phyloP scores from a whole-genome alignment of 2,888 invertebrate genomes.

The Nemurella pictetii region DNA sequence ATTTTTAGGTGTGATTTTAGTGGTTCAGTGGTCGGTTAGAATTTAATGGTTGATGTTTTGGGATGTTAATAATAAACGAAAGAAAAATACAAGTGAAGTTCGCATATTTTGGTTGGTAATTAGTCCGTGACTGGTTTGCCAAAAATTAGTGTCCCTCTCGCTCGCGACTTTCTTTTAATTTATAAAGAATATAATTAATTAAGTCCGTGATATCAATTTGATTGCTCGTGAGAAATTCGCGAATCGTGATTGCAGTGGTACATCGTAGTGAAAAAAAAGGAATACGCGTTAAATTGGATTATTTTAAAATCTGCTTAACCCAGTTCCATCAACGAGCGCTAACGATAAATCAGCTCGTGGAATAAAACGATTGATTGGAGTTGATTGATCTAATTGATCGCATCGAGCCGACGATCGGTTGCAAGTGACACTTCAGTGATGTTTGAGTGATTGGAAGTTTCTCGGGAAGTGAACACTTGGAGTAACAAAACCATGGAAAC shows the following conservation, averaged over 20 bases:
- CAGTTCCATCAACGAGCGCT: too few relatives aligned
- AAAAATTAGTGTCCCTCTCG: background rate
- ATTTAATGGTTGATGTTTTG: background rate
- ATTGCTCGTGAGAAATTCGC: background rate
- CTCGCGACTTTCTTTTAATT: background rate
- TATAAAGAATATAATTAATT: too few relatives aligned
- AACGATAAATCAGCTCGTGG: background rate
- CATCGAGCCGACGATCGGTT: background rate
- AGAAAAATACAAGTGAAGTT: background rate
- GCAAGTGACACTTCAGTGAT: background rate
- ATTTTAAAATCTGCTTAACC: background rate
- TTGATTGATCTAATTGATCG: background rate
- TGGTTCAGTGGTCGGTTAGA: background rate
- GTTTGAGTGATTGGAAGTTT: background rate
- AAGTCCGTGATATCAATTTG: background rate
- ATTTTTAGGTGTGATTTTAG: background rate
- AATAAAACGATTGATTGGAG: background rate
- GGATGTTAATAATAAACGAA: background rate
- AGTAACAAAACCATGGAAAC: constrained; percentile 67
- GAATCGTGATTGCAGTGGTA: too few relatives aligned
- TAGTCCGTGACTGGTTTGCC: background rate
- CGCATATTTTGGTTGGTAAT: background rate
- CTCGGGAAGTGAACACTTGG: background rate
- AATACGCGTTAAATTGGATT: background rate
- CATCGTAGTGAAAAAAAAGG: background rate